Conservation (phyloP, 1,140 invertebrate species). For the Amyelois transitella region DNA sequence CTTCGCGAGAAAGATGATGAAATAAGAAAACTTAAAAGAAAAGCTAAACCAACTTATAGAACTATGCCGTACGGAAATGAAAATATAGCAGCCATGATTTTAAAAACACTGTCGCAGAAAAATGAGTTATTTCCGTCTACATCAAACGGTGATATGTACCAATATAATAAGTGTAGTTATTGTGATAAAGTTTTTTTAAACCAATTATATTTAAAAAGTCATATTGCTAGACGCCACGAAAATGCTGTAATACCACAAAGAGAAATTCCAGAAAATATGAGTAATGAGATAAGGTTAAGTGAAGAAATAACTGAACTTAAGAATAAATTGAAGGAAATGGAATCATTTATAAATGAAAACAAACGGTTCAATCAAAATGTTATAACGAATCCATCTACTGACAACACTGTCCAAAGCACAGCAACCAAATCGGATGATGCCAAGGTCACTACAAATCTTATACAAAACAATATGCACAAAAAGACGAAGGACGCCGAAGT, state of each 20-base stretch:
- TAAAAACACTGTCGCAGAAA: conserved; percentile 58
- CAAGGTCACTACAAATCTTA: conserved; percentile 7
- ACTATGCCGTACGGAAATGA: conserved; percentile 56
- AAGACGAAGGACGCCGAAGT: conserved; percentile 51
- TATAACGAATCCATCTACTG: neutral
- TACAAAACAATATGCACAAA: conserved; percentile 14
- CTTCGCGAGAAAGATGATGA: conserved; percentile 65
- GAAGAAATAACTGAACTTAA: conserved; percentile 63
- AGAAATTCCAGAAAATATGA: conserved; percentile 23
- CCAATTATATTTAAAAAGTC: conserved; percentile 75
- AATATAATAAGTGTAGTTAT: conserved; percentile 71
- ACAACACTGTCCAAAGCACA: neutral
- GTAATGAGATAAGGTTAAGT: conserved; percentile 58
- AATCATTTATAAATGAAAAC: conserved; percentile 16
- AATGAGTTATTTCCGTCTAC: conserved; percentile 40
- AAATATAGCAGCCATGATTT: conserved; percentile 62
- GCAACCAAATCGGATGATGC: conserved; percentile 2
- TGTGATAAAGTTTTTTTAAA: conserved; percentile 76
- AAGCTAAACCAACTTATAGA: conserved; percentile 41
- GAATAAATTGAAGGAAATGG: conserved; percentile 59
- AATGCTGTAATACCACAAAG: conserved; percentile 46
- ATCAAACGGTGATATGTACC: conserved; percentile 33
- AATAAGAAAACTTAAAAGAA: conserved; percentile 56
- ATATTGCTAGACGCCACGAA: conserved; percentile 70
- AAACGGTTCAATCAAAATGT: conserved; percentile 6